Percentiles rank a stretch among this genome's conserved stretches.
These are phyloP conservation scores for Acestrorhynchus altus DNA, from an alignment of 2,797 vertebrate species.

Conservation along the genomic window DNA sequence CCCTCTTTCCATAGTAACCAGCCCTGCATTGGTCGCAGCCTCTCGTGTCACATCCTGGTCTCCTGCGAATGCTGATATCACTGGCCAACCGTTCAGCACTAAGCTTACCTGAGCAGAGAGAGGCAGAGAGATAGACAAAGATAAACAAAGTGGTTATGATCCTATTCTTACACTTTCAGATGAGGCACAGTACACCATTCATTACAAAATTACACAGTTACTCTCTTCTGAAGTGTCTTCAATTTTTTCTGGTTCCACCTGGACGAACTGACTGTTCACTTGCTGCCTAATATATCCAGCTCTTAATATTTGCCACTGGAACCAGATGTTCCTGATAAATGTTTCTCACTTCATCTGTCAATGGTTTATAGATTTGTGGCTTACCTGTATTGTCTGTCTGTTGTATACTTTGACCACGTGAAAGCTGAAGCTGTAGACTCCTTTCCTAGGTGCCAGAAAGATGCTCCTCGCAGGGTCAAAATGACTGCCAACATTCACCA, in stretches of 20 bases:
- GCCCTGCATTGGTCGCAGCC: constrained; percentile 85
- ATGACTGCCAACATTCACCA: constrained; percentile 81
- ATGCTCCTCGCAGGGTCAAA: constrained; percentile 79
- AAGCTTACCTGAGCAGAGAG: constrained; percentile 80
- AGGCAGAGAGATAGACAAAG: background rate
- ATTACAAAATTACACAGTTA: too few species aligned
- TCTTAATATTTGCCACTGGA: too few species aligned
- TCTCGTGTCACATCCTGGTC: constrained; percentile 89
- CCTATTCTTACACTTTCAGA: too few species aligned
- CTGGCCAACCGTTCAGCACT: constrained; percentile 85
- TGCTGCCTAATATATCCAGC: too few species aligned
- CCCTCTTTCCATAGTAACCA: constrained; percentile 85
- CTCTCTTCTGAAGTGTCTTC: too few species aligned
- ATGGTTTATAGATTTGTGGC: constrained; percentile 2
- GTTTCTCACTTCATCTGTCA: too few species aligned
- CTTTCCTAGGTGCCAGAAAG: constrained; percentile 80
- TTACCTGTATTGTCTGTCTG: constrained; percentile 81
- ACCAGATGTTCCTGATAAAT: too few species aligned
- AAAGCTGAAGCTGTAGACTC: constrained; percentile 83
- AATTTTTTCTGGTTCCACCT: too few species aligned
- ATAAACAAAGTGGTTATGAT: background rate
- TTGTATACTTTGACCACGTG: constrained; percentile 85
- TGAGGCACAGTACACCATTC: too few species aligned
- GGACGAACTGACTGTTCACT: too few species aligned
- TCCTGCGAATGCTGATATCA: constrained; percentile 88